Percentiles rank a stretch among this genome's conserved stretches.
These are phyloP conservation scores for Pinna nobilis DNA, from an alignment of 1,140 invertebrate genomes.

Conservation along the genomic window DNA sequence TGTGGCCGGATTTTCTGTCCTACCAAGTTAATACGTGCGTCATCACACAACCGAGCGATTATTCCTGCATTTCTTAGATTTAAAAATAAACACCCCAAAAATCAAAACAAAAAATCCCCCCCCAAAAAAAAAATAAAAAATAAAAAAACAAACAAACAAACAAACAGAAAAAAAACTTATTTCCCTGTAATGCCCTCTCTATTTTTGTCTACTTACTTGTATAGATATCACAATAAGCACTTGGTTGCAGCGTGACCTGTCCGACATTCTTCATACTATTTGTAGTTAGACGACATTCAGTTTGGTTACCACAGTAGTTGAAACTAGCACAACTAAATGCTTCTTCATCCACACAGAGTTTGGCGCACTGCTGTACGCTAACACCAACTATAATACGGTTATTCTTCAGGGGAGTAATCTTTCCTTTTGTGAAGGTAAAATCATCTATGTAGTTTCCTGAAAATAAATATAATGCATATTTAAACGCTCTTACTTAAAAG, in stretches of 20 bases:
- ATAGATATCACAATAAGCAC: slow-evolving; percentile 59
- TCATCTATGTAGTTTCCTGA: slow-evolving; percentile 61
- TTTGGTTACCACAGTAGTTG: slow-evolving; percentile 60
- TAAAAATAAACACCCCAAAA: too few relatives aligned
- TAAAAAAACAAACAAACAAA: too few relatives aligned
- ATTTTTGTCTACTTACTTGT: slow-evolving; percentile 55
- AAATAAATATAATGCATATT: too few relatives aligned
- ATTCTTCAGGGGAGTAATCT: slow-evolving; percentile 39
- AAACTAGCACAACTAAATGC: slow-evolving; percentile 58
- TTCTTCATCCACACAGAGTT: slow-evolving; percentile 59
- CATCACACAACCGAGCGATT: too few relatives aligned
- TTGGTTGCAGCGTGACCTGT: slow-evolving; percentile 50
- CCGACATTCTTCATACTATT: slow-evolving; percentile 47
- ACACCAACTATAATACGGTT: slow-evolving; percentile 56
- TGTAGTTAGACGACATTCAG: slow-evolving; percentile 55
- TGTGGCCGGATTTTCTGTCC: too few relatives aligned
- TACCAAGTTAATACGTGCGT: too few relatives aligned
- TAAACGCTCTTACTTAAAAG: too few relatives aligned
- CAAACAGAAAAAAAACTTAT: not conserved
- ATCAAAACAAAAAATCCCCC: too few relatives aligned
- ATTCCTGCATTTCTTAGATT: too few relatives aligned
- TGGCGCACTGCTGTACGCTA: slow-evolving; percentile 58
- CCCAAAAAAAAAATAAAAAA: too few relatives aligned
- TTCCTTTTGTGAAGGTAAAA: slow-evolving; percentile 45
- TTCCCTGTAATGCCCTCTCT: not conserved